Percentiles rank a stretch among this genome's conserved stretches.
These are phyloP conservation scores for Tenthredo amoena DNA, from an alignment of 2,888 invertebrate species.

Conservation along the genomic window DNA sequence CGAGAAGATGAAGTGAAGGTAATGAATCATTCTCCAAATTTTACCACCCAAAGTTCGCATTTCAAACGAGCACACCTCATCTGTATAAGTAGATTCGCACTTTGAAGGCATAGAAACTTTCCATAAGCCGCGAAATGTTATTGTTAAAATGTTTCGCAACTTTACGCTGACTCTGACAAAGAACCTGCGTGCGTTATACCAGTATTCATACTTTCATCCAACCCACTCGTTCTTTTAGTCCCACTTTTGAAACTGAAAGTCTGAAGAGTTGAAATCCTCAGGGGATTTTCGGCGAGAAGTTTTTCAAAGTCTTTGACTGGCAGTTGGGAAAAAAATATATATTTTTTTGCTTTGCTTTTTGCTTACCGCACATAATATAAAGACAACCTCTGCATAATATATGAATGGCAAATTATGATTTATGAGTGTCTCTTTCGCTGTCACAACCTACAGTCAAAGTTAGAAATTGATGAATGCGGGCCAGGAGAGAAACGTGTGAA, in stretches of 20 bases:
- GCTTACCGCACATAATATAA: not conserved
- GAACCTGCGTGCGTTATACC: not conserved
- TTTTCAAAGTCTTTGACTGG: not conserved
- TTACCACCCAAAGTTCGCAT: not conserved
- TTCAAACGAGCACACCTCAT: not conserved
- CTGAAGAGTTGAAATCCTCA: not conserved
- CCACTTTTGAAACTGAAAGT: not conserved
- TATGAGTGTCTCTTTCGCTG: not conserved
- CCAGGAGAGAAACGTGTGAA: not conserved
- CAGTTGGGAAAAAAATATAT: not conserved
- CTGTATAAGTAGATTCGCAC: not conserved
- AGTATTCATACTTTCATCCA: not conserved
- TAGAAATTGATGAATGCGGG: constrained; percentile 15
- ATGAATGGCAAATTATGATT: constrained; percentile 4
- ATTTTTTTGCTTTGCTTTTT: too few relatives aligned
- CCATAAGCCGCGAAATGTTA: not conserved
- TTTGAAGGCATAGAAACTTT: not conserved
- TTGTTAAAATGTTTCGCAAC: not conserved
- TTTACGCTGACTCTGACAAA: not conserved
- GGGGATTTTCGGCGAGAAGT: not conserved
- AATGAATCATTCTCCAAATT: not conserved
- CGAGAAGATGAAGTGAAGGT: constrained; percentile 42
- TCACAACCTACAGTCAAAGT: not conserved
- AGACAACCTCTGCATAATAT: not conserved
- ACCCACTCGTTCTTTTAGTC: not conserved